Base-by-base conservation (phyloP, 2,888 invertebrate genomes). In the Amiota minor region DNA sequence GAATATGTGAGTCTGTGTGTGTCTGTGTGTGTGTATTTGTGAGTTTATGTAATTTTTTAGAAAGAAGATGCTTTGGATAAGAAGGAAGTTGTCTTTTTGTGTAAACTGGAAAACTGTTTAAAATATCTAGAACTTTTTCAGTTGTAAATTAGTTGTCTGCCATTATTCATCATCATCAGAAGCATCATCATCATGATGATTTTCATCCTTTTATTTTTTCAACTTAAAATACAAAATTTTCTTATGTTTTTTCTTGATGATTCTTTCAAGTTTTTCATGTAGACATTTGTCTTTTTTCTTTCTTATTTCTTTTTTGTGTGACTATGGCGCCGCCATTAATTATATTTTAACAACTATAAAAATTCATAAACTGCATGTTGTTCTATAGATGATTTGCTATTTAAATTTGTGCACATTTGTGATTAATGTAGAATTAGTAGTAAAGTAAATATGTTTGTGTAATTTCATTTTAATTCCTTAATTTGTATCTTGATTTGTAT, bases 251-350 rank as follows among this genome's bases (percentile, higher is more conserved):
- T 72, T 74, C 12, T 50, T 75, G 76, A 77, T 77, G 73, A 75
- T 75, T 72, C 71, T 67, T 62, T 71, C 47, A 49, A 9, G 59
- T 46, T 61, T 20, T 46, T 35, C 35, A 35, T 35, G 35, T 35
- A 35, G 35, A 35, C 6, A 35, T 6, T 35, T 55, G 50, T 70
- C 16, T 12, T 11, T 18, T 50, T 12, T 35, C 49, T 50, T 72
- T 14, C 9, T 53, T 71, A 55, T 47, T 50, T 10, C 53, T 55
- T 53, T 70, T 14, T 35, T 55, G 23, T 23, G n/a, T n/a, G 70
- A 10, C 1, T 10, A 47, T 16, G 62, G 49, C 69, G 47, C 76
- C 76, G 75, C 81, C 77, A 83, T 83, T 84, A 84, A 83, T 83
- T 83, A 83, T 83, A 20, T 61, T 70, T 49, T 35, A 8, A 20